Percentiles rank a stretch among this genome's conserved stretches.
Evolutionary conservation across 2,888 invertebrate species (phyloP).

Genomic region (Barypeithes pellucidus): DNA sequence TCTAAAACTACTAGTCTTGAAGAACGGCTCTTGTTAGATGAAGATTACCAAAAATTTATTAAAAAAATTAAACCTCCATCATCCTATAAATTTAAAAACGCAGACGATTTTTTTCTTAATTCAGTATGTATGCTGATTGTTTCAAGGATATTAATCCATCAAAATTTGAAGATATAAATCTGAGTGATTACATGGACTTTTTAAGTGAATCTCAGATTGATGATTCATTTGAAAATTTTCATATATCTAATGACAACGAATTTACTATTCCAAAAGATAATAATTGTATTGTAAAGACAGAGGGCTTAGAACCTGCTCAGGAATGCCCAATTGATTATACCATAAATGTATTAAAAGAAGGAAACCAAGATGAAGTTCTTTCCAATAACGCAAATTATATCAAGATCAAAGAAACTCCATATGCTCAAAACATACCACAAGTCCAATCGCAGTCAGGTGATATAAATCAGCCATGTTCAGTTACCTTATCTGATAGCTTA

Average conservation of each 20-base stretch:
- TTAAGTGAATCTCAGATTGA: neutral
- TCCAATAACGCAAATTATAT: no score
- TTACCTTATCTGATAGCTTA: no score
- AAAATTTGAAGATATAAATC: neutral
- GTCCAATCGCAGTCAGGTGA: no score
- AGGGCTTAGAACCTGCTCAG: neutral
- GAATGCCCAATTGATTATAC: neutral
- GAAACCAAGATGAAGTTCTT: no score
- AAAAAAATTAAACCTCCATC: neutral
- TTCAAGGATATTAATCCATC: neutral
- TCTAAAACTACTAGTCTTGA: neutral
- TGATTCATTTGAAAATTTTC: neutral
- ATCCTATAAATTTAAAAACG: neutral
- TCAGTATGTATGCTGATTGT: neutral
- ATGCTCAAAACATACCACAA: no score
- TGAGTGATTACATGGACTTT: neutral
- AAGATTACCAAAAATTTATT: constrained; percentile 5
- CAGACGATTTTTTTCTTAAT: neutral
- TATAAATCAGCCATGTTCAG: no score
- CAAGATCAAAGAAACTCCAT: no score
- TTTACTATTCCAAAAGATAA: neutral
- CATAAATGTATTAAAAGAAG: neutral
- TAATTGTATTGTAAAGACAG: neutral
- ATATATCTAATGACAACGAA: neutral
- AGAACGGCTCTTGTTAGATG: neutral